A percentile compares a stretch with the other conserved stretches of the same genome.
Evolutionary conservation across 2,888 invertebrate genomes (phyloP).

Genomic region (Apotomis capreana): DNA sequence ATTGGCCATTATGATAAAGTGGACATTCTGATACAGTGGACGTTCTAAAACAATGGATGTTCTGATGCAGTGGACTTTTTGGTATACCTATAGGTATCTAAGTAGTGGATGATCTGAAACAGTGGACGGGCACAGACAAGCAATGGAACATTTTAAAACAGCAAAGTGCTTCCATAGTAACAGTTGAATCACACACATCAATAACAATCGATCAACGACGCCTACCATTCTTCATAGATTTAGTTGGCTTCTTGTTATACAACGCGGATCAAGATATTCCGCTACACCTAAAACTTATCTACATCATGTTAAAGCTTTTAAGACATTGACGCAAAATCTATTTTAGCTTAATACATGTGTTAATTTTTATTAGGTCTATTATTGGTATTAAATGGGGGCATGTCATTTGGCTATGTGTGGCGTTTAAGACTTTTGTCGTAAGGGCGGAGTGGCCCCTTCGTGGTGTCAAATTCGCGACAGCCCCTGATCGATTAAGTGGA

Average conservation of each 20-base stretch:
- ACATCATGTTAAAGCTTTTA: background rate
- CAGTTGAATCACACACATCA: no score
- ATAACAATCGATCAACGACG: slow-evolving; percentile 2
- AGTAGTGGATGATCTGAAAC: no score
- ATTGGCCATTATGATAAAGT: no score
- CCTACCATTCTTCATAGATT: slow-evolving; percentile 11
- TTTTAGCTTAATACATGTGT: background rate
- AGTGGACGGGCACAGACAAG: no score
- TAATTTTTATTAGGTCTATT: background rate
- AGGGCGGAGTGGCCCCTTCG: background rate
- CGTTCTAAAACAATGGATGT: no score
- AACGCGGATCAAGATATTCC: background rate
- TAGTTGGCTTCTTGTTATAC: slow-evolving; percentile 26
- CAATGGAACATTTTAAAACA: no score
- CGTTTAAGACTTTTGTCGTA: background rate
- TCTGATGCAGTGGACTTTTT: no score
- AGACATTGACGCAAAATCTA: background rate
- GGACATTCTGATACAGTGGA: no score
- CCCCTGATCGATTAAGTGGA: slow-evolving; percentile 40
- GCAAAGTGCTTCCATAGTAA: no score
- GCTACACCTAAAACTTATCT: background rate
- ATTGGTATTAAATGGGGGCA: background rate
- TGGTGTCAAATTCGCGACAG: slow-evolving; percentile 43
- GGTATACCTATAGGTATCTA: no score
- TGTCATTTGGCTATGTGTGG: background rate